Evolutionary conservation across 2,113 vertebrate genomes (phyloP), one percentile per base, ranked within the genome.

Genomic region (Pedionomus torquatus): DNA sequence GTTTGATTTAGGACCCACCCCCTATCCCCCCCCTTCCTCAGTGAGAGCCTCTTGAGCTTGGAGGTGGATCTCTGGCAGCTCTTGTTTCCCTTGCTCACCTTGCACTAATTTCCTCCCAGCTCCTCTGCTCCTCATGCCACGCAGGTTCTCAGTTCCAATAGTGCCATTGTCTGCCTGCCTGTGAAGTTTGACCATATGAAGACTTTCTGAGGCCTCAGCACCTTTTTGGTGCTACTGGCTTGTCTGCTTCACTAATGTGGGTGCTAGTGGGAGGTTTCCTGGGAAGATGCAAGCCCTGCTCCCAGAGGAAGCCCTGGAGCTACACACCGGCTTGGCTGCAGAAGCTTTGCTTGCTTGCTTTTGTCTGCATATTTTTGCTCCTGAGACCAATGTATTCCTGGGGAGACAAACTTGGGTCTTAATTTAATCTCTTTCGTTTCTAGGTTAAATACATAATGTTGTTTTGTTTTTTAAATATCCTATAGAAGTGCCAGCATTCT

Each of bases 351-450:
- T 70, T 69, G 15, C 18, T 28, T 72, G 68, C 65, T 89, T 92
- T 78, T 84, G 17, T 54, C 58, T 82, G 35, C 24, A 17, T 48
- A 48, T 82, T 80, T 80, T 74, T 63, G 21, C 31, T 95, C 25
- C 70, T 3, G 11, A 66, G 41, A 88, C n/a, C 49, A 41, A n/a
- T 1, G 1, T 26, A 7, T 63, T 84, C 61, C 48, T 82, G 61
- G 20, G 52, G 57, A 64, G 74, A 52, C 60, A 52, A 5, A 37
- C 37, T 69, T 76, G 41, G 41, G 65, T 74, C 46, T 69, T 91
- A 72, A 79, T 49, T 81, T 90, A 75, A 81, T 85, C 18, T 88
- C n/a, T 44, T 87, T 69, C 31, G 31, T 79, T 71, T 85, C 61
- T 85, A 44, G 51, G 43, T 85, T 66, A 91, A 70, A 54, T 37